Evolutionary conservation across 2,797 vertebrate species (phyloP).

Genomic region (Rhinella marina): DNA sequence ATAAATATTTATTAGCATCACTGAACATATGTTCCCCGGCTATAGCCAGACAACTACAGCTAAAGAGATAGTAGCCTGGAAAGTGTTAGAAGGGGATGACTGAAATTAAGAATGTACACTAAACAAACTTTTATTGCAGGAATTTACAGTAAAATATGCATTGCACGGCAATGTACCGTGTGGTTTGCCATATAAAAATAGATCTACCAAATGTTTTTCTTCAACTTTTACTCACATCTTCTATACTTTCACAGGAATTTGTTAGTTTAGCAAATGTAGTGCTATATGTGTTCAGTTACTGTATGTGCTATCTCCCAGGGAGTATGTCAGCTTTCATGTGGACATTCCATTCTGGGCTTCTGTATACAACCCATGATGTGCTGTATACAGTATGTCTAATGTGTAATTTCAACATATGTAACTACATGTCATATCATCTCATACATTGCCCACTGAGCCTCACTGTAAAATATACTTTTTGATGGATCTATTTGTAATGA

Average conservation of each 20-base stretch:
- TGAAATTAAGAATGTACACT: neutral
- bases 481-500: too few relatives aligned
- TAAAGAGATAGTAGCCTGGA: constrained; percentile 33
- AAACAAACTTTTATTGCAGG: neutral
- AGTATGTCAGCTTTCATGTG: neutral
- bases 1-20: constrained; percentile 55
- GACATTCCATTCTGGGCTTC: neutral
- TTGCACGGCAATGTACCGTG: neutral
- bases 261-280: neutral
- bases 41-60: constrained; percentile 33
- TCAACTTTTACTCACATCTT: too few relatives aligned
- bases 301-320: neutral
- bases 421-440: too few relatives aligned
- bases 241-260: neutral
- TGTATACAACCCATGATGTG: too few relatives aligned
- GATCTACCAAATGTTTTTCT: neutral
- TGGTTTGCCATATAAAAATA: neutral
- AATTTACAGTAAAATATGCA: neutral
- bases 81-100: neutral
- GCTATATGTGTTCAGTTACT: neutral
- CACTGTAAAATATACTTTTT: too few relatives aligned
- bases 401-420: too few relatives aligned
- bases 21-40: constrained; percentile 48
- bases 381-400: too few relatives aligned
- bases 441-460: too few relatives aligned